Conservation (phyloP, 2,797 vertebrate species). For the Lophius americanus region DNA sequence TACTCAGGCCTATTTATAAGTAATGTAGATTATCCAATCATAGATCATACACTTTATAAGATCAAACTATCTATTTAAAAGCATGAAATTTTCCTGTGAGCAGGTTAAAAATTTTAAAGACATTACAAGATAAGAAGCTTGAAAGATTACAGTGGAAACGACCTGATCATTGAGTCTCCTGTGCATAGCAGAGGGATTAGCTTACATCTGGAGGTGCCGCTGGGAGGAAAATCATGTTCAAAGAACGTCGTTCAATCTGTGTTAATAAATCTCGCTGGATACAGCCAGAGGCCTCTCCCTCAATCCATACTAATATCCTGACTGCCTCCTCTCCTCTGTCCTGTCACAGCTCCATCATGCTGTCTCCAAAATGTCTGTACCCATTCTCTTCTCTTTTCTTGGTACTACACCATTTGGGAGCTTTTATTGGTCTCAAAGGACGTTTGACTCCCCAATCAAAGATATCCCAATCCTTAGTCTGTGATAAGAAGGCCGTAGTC, state of each 20-base stretch:
- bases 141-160: conserved; percentile 38
- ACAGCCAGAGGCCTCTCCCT: conserved; percentile 42
- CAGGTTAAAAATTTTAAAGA: not conserved
- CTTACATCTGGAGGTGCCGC: conserved; percentile 56
- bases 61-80: no score
- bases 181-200: conserved; percentile 63
- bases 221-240: conserved; percentile 72
- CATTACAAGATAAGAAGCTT: conserved; percentile 8
- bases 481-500: conserved; percentile 38
- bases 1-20: no score
- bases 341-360: conserved; percentile 16
- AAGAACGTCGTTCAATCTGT: conserved; percentile 74
- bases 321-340: conserved; percentile 27
- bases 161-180: conserved; percentile 49
- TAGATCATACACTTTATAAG: no score
- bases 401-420: conserved; percentile 34
- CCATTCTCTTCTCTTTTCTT: conserved; percentile 11
- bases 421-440: conserved; percentile 56
- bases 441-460: conserved; percentile 48
- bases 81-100: conserved; percentile 21
- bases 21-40: no score
- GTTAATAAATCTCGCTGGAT: conserved; percentile 73
- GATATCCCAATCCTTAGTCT: conserved; percentile 47
- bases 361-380: conserved; percentile 48
- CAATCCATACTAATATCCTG: conserved; percentile 57